Base-by-base conservation (phyloP, 2,797 vertebrate genomes). In the Manis pentadactyla region DNA sequence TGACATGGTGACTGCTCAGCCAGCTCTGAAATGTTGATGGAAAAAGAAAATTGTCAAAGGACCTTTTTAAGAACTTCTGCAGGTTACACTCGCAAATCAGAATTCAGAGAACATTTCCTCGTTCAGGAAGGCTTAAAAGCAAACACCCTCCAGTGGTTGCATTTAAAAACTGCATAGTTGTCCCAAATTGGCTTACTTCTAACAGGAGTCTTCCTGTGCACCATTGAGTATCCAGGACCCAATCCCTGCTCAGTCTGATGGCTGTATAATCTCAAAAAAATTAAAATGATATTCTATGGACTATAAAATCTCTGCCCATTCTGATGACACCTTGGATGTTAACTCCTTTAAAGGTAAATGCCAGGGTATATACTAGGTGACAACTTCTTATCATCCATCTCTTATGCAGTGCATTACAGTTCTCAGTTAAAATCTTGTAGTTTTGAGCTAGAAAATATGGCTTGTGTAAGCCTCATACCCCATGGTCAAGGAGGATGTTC, bases 131-230 rank as follows among this genome's bases (percentile, higher is more conserved):
- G 31, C 21, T 98, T 98, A 98, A 93, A 98, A 98, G 93, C 94
- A 97, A 98, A 98, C 98, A 98, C 98, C 98, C 98, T 98, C 98
- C 98, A 97, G 98, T 98, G 98, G 98, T 98, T 98, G 97, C 89
- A 98, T 98, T 97, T 97, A 93, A 97, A 97, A 97, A 98, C 81
- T 98, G 95, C 98, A 98, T 63, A 94, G 91, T 95, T 59, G 66
- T 79, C 79, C 74, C 78, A 96, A 92, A 86, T 94, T 10, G 85
- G 37, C 31, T 90, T 83, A 84, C 31, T 77, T 93, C 18, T 92
- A 69, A 85, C 96, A 84, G 42, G 64, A 92, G n/a, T 94, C 71
- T 97, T 95, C 79, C 75, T 93, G 59, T 83, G 29, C 9, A 69
- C 46, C 69, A 69, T 0, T 51, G 23, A 71, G 68, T 42, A 90